Evolutionary conservation across 2,888 invertebrate species (phyloP).

Genomic region (Oscheius sp.): DNA sequence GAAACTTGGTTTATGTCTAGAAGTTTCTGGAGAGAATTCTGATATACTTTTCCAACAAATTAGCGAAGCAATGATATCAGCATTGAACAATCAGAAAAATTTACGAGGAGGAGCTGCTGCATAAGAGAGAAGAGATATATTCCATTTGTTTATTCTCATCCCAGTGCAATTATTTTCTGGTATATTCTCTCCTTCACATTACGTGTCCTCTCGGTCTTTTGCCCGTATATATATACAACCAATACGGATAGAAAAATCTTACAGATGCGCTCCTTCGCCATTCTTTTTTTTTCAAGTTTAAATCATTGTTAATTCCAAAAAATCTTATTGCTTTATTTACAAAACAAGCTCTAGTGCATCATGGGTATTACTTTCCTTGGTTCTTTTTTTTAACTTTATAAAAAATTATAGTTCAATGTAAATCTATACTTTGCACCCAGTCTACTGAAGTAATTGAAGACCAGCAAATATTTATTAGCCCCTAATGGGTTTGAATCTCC

Average conservation of each 20-base stretch:
- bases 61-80: slow-evolving; percentile 28
- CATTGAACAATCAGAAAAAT: slow-evolving; percentile 9
- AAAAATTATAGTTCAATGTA: too few species aligned
- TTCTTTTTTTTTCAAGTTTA: background rate
- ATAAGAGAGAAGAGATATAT: background rate
- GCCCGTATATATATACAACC: too few species aligned
- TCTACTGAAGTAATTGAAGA: too few species aligned
- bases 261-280: background rate
- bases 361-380: too few species aligned
- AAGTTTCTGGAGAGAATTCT: slow-evolving; percentile 47
- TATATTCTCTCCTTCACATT: background rate
- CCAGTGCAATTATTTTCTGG: background rate
- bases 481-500: background rate
- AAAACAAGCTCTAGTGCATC: too few species aligned
- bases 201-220: slow-evolving; percentile 8
- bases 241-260: too few species aligned
- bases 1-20: slow-evolving; percentile 44
- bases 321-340: too few species aligned
- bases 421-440: too few species aligned
- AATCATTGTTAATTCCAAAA: too few species aligned
- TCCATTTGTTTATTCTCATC: background rate
- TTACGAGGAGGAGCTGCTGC: slow-evolving; percentile 22
- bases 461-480: background rate
- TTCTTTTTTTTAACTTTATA: too few species aligned
- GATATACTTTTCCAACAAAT: slow-evolving; percentile 44